Conservation (phyloP, 2,797 vertebrate genomes). For the Tarsius wallacei region DNA sequence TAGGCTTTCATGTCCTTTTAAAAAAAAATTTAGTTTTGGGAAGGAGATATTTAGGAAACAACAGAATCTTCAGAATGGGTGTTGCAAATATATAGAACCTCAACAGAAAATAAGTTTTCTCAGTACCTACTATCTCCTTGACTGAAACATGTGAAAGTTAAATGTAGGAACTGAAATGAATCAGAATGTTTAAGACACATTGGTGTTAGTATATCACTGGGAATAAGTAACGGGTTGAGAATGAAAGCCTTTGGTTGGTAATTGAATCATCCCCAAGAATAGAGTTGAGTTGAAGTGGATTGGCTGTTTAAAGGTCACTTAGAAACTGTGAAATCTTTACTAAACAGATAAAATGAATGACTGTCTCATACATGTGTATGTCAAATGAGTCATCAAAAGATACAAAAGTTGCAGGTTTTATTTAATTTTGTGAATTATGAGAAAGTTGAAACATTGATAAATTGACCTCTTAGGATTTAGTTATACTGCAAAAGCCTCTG, state of each 20-base stretch:
- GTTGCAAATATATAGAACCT: not conserved
- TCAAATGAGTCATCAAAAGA: not conserved
- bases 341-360: not conserved
- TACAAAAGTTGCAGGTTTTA: not conserved
- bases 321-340: slow-evolving; percentile 14
- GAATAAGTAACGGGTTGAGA: not conserved
- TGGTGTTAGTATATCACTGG: not conserved
- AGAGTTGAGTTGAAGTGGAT: slow-evolving; percentile 39
- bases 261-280: not conserved
- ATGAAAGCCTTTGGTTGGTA: slow-evolving; percentile 1
- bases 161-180: slow-evolving; percentile 7
- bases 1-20: not conserved
- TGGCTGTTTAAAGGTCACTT: slow-evolving; percentile 24
- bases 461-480: not conserved
- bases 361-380: not conserved
- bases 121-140: not conserved
- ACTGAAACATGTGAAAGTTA: not conserved
- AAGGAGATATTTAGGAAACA: slow-evolving; percentile 32
- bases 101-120: not conserved
- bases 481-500: not conserved
- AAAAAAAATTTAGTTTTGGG: slow-evolving; percentile 4
- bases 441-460: not conserved
- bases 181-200: not conserved
- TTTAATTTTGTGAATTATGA: slow-evolving; percentile 34
- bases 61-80: not conserved